Conservation (phyloP, 1,140 invertebrate genomes). For the Drosophila ogumai region DNA sequence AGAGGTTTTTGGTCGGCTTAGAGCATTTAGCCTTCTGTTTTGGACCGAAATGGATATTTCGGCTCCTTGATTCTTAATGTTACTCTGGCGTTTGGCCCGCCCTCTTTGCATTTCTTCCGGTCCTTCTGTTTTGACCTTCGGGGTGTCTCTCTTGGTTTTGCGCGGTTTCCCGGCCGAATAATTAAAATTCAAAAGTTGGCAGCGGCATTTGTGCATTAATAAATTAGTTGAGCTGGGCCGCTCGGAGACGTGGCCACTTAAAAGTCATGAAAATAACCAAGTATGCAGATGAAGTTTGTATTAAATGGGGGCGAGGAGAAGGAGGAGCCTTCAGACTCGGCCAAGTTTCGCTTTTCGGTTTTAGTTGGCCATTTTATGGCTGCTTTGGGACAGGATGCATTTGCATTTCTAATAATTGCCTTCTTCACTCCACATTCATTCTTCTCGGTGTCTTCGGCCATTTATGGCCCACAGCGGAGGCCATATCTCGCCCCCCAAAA, state of each 20-base stretch:
- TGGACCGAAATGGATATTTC: background rate
- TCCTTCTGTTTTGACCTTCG: constrained; percentile 29
- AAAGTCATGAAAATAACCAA: constrained; percentile 70
- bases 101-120: constrained; percentile 13
- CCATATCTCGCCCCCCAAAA: constrained; percentile 2
- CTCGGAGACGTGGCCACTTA: constrained; percentile 40
- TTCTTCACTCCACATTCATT: background rate
- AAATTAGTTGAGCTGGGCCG: constrained; percentile 46
- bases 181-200: constrained; percentile 66
- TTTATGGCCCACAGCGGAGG: constrained; percentile 33
- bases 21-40: constrained; percentile 1
- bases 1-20: background rate
- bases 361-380: constrained; percentile 42
- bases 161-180: constrained; percentile 36
- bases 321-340: background rate
- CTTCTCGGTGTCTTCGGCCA: background rate
- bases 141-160: constrained; percentile 25
- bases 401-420: constrained; percentile 66
- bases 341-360: constrained; percentile 26
- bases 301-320: constrained; percentile 3
- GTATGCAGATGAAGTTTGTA: constrained; percentile 50
- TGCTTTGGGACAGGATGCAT: constrained; percentile 50
- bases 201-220: constrained; percentile 62
- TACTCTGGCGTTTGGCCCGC: background rate
- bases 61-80: constrained; percentile 15